These are phyloP conservation scores for Rhipidura dahli DNA, from an alignment of 2,113 vertebrate genomes.

Conservation along the genomic window DNA sequence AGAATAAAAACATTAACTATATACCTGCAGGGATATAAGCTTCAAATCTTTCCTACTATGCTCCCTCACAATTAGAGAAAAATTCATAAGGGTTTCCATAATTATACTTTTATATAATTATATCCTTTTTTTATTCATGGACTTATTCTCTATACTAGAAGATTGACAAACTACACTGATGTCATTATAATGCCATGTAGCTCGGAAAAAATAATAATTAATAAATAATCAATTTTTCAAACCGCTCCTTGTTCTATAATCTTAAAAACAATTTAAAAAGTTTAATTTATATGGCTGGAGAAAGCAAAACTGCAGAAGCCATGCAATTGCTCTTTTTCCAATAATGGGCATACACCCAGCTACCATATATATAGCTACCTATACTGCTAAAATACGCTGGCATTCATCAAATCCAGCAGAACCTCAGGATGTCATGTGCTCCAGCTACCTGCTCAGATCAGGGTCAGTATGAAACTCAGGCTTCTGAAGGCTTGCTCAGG, in stretches of 20 bases:
- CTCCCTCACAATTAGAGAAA: background rate
- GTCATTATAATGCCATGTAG: background rate
- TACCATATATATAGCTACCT: background rate
- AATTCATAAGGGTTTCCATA: background rate
- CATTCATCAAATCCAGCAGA: background rate
- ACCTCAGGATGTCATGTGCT: fast-evolving
- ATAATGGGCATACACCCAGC: background rate
- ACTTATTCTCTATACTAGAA: background rate
- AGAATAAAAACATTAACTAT: background rate
- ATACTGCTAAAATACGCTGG: background rate
- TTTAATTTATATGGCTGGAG: background rate
- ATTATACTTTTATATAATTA: background rate
- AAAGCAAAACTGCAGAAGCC: background rate
- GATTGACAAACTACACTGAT: background rate
- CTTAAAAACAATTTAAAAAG: background rate
- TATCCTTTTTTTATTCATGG: background rate
- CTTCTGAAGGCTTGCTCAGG: background rate
- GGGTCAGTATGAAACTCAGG: background rate
- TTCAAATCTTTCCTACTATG: background rate
- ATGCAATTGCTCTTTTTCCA: background rate
- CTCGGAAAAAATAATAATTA: background rate
- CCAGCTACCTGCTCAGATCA: background rate
- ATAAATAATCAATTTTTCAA: background rate
- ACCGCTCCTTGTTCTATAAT: background rate
- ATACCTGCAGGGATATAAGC: background rate